A percentile compares a stretch with the other conserved stretches of the same genome.
These are phyloP conservation scores for Meiosimyza platycephala DNA, from an alignment of 2,888 invertebrate genomes.

Conservation along the genomic window DNA sequence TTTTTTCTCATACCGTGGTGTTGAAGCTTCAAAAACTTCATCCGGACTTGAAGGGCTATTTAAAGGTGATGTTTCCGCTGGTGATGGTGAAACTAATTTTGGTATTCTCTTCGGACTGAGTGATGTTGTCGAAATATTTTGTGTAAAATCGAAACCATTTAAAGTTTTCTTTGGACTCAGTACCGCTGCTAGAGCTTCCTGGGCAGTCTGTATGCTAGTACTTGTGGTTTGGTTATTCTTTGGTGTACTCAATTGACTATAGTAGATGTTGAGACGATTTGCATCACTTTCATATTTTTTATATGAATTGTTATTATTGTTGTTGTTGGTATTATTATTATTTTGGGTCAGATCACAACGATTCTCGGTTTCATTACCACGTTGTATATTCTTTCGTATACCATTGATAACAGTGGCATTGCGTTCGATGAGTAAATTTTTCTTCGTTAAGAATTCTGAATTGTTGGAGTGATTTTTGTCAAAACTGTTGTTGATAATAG, in stretches of 20 bases:
- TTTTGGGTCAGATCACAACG: conserved; percentile 20
- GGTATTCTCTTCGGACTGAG: conserved; percentile 17
- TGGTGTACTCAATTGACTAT: conserved; percentile 62
- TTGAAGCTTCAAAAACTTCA: conserved; percentile 17
- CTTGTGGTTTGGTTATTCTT: conserved; percentile 51
- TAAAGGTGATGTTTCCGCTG: conserved; percentile 29
- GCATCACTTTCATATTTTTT: conserved; percentile 66
- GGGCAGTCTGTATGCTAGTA: conserved; percentile 35
- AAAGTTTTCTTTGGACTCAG: conserved; percentile 58
- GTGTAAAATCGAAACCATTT: conserved; percentile 55
- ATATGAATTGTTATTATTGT: conserved; percentile 52
- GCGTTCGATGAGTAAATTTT: conserved; percentile 62
- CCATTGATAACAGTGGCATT: conserved; percentile 65
- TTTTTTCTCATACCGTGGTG: conserved; percentile 11
- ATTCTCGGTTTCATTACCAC: conserved; percentile 42
- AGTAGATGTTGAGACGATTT: conserved; percentile 65
- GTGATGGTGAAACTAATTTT: background rate
- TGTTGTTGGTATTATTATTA: conserved; percentile 46
- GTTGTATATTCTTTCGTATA: conserved; percentile 63
- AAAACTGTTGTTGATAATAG: conserved; percentile 60
- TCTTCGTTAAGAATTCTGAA: conserved; percentile 63
- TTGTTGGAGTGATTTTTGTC: conserved; percentile 52
- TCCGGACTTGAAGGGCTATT: conserved; percentile 49
- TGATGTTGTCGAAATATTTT: conserved; percentile 37
- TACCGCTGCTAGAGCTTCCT: conserved; percentile 43